Base-by-base conservation (phyloP, 2,797 vertebrate species). In the Sebastes hubbsi region DNA sequence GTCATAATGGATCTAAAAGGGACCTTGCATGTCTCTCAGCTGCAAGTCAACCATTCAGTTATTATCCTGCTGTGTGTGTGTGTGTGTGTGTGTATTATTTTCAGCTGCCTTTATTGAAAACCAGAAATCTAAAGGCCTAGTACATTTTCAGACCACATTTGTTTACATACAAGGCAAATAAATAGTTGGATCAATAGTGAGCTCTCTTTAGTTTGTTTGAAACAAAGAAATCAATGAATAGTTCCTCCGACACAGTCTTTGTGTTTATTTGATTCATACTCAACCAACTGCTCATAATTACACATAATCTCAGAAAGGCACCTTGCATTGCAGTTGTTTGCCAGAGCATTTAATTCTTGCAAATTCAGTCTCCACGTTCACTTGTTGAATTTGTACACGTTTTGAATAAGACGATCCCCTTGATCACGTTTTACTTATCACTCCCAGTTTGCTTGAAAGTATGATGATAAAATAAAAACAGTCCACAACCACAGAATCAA, bases 1-100 rank as follows among this genome's bases (percentile, higher is more conserved):
- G 79, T 56, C 70, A 72, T 74, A 79, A 86, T 79, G 54, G 59
- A 68, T 73, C 52, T 86, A 77, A 80, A 81, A 75, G n/a, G 42
- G 49, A 72, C 56, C 68, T 80, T 81, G 59, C 61, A 63, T 52
- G 67, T 76, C 36, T 79, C 56, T 66, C 46, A 76, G 61, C 67
- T 27, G 68, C 64, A 75, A 14, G 59, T 76, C 66, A 82, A 77
- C 67, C 29, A 62, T 73, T 85, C 68, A 81, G 34, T 52, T 13
- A 32, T 27, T 59, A 30, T 24, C 82, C 83, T 72, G 78, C 78
- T 88, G 66, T 7, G 29, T 29, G 29, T 29, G 29, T 29, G 29
- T 29, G 27, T 6, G 27, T 29, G 27, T 29, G 29, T 29, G 29
- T 30, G 29, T 30, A 11, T 49, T n/a, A 34, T 60, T 55, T 66